Evolutionary conservation across 1,140 invertebrate genomes (phyloP).

Genomic region (Dreissena polymorpha): DNA sequence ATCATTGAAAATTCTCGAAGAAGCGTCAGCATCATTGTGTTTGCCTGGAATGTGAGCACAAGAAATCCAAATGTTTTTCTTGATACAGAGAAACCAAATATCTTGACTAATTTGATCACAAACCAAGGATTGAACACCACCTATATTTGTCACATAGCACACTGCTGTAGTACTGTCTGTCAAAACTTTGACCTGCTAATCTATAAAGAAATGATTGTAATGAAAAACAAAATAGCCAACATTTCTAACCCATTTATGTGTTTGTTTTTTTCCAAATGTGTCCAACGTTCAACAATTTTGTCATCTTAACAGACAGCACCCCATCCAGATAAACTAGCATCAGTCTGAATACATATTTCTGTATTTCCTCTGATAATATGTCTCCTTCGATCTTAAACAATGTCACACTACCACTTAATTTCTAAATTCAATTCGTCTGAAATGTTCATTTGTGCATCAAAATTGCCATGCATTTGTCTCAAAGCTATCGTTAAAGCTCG

Average conservation of each 20-base stretch:
- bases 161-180: conserved; percentile 56
- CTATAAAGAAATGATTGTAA: no score
- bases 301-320: conserved; percentile 30
- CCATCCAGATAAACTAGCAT: conserved; percentile 38
- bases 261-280: no score
- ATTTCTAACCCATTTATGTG: no score
- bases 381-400: no score
- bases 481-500: conserved; percentile 19
- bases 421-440: conserved; percentile 24
- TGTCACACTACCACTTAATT: conserved; percentile 45
- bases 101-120: conserved; percentile 20
- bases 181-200: no score
- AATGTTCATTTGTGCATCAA: no score
- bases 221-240: no score
- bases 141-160: conserved; percentile 50
- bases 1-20: conserved; percentile 49
- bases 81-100: conserved; percentile 58
- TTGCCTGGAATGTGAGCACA: conserved; percentile 46
- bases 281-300: no score
- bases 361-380: no score
- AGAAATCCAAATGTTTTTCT: conserved; percentile 43
- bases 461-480: conserved; percentile 22
- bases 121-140: conserved; percentile 15
- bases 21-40: conserved; percentile 55
- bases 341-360: conserved; percentile 54